Conservation (phyloP, 2,888 invertebrate species). For the Andrena chrysosceles region DNA sequence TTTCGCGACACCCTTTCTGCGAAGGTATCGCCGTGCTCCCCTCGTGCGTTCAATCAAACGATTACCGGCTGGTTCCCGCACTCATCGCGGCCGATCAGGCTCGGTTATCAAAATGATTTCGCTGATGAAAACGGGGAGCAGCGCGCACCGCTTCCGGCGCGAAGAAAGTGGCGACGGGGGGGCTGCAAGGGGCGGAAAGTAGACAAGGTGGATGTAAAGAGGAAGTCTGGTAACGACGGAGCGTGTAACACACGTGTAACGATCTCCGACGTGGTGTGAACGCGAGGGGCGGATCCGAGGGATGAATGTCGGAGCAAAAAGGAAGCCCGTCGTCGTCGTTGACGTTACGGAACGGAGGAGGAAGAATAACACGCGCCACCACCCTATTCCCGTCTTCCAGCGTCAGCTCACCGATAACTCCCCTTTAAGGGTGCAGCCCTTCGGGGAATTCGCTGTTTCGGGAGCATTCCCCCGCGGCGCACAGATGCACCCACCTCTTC, state of each 20-base stretch:
- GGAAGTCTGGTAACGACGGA: constrained; percentile 37
- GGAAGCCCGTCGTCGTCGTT: constrained; percentile 33
- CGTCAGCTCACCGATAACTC: constrained; percentile 45
- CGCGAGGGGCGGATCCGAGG: constrained; percentile 33
- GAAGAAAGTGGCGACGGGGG: not conserved
- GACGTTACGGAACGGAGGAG: constrained; percentile 26
- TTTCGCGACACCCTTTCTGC: too few relatives aligned
- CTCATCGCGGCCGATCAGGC: constrained; percentile 36
- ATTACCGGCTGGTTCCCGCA: constrained; percentile 50
- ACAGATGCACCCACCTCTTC: not conserved
- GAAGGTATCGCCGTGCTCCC: constrained; percentile 17
- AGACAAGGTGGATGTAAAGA: constrained; percentile 39
- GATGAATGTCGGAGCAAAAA: constrained; percentile 52
- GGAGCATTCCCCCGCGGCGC: not conserved
- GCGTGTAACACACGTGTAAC: constrained; percentile 57
- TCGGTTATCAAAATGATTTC: constrained; percentile 38
- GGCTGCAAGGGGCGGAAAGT: constrained; percentile 32
- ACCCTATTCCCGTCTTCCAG: constrained; percentile 24
- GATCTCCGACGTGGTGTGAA: constrained; percentile 39
- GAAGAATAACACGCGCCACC: constrained; percentile 57
- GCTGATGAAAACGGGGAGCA: constrained; percentile 32
- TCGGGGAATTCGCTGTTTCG: constrained; percentile 35
- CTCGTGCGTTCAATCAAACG: constrained; percentile 35
- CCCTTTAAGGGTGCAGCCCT: constrained; percentile 41
- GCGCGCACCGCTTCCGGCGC: constrained; percentile 37